phyloP scores from a whole-genome alignment of 2,797 vertebrate genomes.

The Pantherophis vulpinus region DNA sequence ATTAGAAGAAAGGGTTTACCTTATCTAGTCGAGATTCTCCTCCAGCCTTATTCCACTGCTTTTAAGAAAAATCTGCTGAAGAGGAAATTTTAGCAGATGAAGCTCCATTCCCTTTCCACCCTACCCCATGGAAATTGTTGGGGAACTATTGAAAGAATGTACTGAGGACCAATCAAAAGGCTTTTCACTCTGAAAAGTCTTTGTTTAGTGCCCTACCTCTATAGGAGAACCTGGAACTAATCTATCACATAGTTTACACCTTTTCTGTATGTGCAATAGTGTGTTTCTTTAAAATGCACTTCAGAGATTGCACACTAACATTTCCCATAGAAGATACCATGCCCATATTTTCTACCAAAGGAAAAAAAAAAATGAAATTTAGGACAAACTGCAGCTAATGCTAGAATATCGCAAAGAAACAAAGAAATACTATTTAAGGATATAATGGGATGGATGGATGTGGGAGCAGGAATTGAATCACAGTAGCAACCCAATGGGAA shows the following conservation, averaged over 20 bases:
- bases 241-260: not conserved
- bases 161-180: not conserved
- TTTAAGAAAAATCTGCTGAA: not conserved
- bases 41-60: not conserved
- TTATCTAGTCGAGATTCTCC: not conserved
- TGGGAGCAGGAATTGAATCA: not conserved
- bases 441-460: not conserved
- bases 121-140: not conserved
- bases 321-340: not conserved
- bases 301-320: not conserved
- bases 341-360: not conserved
- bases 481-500: not conserved
- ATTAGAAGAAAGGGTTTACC: not conserved
- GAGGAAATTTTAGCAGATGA: not conserved
- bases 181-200: not conserved
- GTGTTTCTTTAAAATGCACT: not conserved
- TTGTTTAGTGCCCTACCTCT: not conserved
- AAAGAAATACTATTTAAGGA: not conserved
- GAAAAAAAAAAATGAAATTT: not conserved
- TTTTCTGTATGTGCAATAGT: not conserved
- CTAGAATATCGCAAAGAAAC: not conserved
- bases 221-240: not conserved
- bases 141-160: not conserved
- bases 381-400: not conserved
- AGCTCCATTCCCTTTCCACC: too few species aligned